phyloP scores from a whole-genome alignment of 2,113 vertebrate species.

The crab-eating macaque (Macaca fascicularis) region T2T-MFA8v1.1 NC_088393.1:18555001-18555500 shows the following conservation, averaged over 20 bases:
- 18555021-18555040: not conserved
- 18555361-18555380: too few relatives aligned
- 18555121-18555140: not conserved
- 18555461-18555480: not conserved
- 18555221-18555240: not conserved
- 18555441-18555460: too few relatives aligned
- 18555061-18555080: not conserved
- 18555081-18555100: not conserved
- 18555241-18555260: too few relatives aligned
- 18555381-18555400: too few relatives aligned
- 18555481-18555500: not conserved
- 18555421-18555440: too few relatives aligned
- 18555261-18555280: not conserved
- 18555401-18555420: too few relatives aligned
- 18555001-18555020: not conserved
- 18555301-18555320: not conserved
- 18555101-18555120: not conserved
- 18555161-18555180: accelerated
- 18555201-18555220: not conserved
- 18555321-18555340: too few relatives aligned
- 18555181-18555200: not conserved
- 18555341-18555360: too few relatives aligned
- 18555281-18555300: not conserved
- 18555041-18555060: not conserved
- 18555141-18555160: not conserved